Conservation (phyloP, 2,113 vertebrate species). For the Casuarius casuarius region DNA sequence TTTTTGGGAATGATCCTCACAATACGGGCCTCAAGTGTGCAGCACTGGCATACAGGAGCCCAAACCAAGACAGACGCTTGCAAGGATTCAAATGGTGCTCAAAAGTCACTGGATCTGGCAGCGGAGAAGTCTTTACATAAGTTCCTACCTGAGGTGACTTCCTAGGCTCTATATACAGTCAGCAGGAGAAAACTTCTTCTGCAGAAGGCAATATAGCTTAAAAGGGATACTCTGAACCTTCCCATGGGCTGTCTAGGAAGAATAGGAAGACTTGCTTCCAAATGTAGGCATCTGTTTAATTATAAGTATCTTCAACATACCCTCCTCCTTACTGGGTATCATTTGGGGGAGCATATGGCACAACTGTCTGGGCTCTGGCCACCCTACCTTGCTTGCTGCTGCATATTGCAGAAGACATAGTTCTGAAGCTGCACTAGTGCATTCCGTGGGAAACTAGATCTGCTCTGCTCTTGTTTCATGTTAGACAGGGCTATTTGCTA, state of each 20-base stretch:
- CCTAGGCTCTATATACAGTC: not conserved
- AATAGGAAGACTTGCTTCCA: not conserved
- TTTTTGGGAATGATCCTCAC: not conserved
- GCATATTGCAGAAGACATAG: not conserved
- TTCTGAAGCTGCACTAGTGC: not conserved
- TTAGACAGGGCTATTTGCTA: not conserved
- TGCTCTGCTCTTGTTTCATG: not conserved
- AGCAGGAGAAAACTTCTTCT: not conserved
- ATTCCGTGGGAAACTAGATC: not conserved
- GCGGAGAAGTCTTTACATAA: not conserved
- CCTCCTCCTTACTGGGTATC: rapidly evolving
- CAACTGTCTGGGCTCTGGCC: not conserved
- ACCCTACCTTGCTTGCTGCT: not conserved
- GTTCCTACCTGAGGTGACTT: not conserved
- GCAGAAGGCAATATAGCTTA: not conserved
- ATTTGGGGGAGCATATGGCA: not conserved
- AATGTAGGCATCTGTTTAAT: not conserved
- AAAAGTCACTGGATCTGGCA: not conserved
- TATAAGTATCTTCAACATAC: not conserved
- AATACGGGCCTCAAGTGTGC: not conserved
- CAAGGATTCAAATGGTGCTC: not conserved
- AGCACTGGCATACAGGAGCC: not conserved
- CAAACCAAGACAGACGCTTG: not conserved
- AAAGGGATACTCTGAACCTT: not conserved
- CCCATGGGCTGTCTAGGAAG: not conserved